Conservation (phyloP, 2,797 vertebrate species). For the Gadopsis marmoratus region DNA sequence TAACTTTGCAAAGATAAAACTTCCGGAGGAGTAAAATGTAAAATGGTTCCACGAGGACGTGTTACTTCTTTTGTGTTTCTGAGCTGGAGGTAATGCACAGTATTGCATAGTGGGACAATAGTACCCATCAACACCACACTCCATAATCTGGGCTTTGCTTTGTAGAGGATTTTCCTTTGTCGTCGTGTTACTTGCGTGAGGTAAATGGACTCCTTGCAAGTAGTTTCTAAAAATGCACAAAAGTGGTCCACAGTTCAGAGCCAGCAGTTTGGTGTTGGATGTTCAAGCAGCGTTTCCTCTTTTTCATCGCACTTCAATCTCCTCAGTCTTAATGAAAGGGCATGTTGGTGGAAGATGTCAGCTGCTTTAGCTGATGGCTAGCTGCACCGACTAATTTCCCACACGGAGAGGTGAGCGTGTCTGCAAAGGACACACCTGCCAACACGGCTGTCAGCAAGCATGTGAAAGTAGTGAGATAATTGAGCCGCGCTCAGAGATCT, state of each 20-base stretch:
- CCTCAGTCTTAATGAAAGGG: constrained; percentile 76
- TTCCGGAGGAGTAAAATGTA: not conserved
- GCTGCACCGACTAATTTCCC: constrained; percentile 79
- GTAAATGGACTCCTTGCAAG: constrained; percentile 13
- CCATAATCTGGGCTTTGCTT: not conserved
- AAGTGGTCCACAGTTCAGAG: constrained; percentile 3
- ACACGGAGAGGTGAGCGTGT: constrained; percentile 73
- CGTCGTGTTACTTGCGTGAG: constrained; percentile 13
- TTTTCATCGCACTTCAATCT: constrained; percentile 60
- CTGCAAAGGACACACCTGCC: constrained; percentile 85
- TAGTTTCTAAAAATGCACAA: constrained; percentile 11
- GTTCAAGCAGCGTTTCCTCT: constrained; percentile 45
- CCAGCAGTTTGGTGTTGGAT: constrained; percentile 15
- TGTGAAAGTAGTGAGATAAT: constrained; percentile 79
- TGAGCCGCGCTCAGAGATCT: constrained; percentile 75
- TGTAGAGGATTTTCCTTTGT: constrained; percentile 15
- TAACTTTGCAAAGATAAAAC: not conserved
- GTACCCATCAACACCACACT: not conserved
- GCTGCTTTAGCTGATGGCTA: constrained; percentile 72
- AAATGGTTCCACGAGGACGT: not conserved
- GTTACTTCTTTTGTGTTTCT: not conserved
- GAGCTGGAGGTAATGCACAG: not conserved
- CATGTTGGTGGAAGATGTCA: constrained; percentile 72
- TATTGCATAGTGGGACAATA: not conserved
- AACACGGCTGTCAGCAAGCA: constrained; percentile 81